A percentile compares a stretch with the other conserved stretches of the same genome.
Evolutionary conservation across 2,888 invertebrate species (phyloP).

Genomic region (Phengaris alcon): DNA sequence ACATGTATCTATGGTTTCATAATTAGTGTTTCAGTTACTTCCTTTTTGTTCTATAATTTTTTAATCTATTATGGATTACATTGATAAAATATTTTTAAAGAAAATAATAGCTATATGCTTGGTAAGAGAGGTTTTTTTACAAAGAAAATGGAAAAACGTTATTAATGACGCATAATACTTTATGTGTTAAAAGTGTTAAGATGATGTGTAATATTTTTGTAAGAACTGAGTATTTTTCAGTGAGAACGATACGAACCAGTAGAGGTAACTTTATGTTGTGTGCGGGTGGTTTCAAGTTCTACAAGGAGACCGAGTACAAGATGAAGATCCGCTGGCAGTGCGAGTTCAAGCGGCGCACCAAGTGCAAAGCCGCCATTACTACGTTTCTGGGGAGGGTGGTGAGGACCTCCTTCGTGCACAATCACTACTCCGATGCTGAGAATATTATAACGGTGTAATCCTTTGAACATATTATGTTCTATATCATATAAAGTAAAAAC

Average conservation of each 20-base stretch:
- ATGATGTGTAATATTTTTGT: neutral
- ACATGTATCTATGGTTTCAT: conserved; percentile 58
- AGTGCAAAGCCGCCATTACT: conserved; percentile 46
- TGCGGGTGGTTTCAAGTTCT: conserved; percentile 51
- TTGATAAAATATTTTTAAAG: too few relatives aligned
- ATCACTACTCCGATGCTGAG: conserved; percentile 34
- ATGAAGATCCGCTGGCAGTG: conserved; percentile 52
- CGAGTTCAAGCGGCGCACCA: conserved; percentile 43
- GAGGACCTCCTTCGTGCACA: conserved; percentile 36
- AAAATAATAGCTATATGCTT: too few relatives aligned
- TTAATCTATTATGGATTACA: neutral
- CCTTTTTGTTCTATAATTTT: conserved; percentile 4
- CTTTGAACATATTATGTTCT: too few relatives aligned
- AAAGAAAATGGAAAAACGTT: neutral
- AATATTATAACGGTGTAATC: too few relatives aligned
- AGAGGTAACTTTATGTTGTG: conserved; percentile 53
- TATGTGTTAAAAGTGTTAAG: neutral
- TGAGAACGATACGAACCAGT: conserved; percentile 45
- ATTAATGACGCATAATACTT: neutral
- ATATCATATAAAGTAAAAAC: too few relatives aligned
- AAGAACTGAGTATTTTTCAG: conserved; percentile 42
- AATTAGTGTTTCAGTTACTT: conserved; percentile 49
- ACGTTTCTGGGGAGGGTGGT: conserved; percentile 38
- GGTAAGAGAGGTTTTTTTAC: too few relatives aligned
- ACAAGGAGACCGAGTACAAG: conserved; percentile 45